phyloP scores from a whole-genome alignment of 2,888 invertebrate genomes.

The Synergus laeviventris region DNA sequence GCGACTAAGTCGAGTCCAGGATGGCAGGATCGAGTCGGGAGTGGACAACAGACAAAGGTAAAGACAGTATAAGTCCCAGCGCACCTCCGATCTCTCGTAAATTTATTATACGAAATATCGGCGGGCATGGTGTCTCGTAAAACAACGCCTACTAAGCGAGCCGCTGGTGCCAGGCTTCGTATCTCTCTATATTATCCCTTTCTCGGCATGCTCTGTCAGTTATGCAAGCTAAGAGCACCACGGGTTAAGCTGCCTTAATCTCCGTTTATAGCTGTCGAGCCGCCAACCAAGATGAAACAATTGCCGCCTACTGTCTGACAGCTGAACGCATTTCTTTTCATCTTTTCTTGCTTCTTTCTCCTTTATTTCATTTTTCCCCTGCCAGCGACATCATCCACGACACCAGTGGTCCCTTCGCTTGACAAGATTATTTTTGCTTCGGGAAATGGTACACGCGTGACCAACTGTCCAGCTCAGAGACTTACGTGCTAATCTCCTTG shows the following conservation, averaged over 20 bases:
- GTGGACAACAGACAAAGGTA: conserved; percentile 34
- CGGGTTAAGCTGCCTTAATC: conserved; percentile 52
- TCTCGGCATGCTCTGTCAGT: conserved; percentile 52
- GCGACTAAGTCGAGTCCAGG: conserved; percentile 42
- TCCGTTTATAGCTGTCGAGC: conserved; percentile 51
- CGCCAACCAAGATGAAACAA: conserved; percentile 54
- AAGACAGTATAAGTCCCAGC: conserved; percentile 43
- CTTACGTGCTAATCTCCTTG: conserved; percentile 8
- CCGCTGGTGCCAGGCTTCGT: conserved; percentile 43
- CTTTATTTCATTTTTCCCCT: conserved; percentile 9
- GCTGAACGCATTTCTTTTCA: conserved; percentile 37
- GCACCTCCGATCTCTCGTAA: conserved; percentile 56
- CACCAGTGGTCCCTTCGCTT: neutral
- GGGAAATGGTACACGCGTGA: conserved; percentile 20
- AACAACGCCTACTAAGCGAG: conserved; percentile 44
- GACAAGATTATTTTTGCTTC: conserved; percentile 7
- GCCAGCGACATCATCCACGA: conserved; percentile 30
- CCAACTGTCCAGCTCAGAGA: conserved; percentile 7
- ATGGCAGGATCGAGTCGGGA: conserved; percentile 15
- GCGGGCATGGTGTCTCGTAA: conserved; percentile 52
- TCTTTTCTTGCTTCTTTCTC: conserved; percentile 18
- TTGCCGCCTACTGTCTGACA: conserved; percentile 46
- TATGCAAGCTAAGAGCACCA: conserved; percentile 45
- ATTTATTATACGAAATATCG: conserved; percentile 59
- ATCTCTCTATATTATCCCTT: conserved; percentile 50